Evolutionary conservation across 1,140 invertebrate species (phyloP).

Genomic region (Phortica variegata): DNA sequence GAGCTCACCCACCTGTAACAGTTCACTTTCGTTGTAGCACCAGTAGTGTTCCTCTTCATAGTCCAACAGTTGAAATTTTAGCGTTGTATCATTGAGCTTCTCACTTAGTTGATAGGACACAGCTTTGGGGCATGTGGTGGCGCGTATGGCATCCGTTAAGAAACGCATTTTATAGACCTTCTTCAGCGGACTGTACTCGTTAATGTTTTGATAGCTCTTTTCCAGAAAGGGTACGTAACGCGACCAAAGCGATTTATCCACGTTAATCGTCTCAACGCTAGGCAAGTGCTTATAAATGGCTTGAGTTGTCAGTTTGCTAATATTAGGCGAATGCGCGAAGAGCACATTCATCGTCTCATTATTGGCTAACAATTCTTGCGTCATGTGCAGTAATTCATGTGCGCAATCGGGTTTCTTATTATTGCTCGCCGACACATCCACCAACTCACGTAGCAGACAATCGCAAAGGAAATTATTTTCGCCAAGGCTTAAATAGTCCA

Average conservation of each 20-base stretch:
- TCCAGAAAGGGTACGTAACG: constrained; percentile 23
- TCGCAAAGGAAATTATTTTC: constrained; percentile 62
- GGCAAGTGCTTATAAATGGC: no score
- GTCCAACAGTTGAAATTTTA: constrained; percentile 49
- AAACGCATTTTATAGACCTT: constrained; percentile 29
- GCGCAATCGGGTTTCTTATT: constrained; percentile 38
- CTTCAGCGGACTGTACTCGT: constrained; percentile 21
- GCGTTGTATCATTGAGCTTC: constrained; percentile 10
- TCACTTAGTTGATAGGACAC: constrained; percentile 2
- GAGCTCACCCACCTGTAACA: constrained; percentile 30
- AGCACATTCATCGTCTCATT: constrained; percentile 11
- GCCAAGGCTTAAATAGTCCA: constrained; percentile 55
- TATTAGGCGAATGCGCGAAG: not conserved
- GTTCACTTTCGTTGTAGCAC: constrained; percentile 49
- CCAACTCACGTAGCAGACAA: constrained; percentile 58
- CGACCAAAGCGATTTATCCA: constrained; percentile 25
- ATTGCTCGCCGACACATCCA: constrained; percentile 51
- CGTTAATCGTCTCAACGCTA: not conserved
- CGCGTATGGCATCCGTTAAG: not conserved
- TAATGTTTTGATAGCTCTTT: constrained; percentile 31
- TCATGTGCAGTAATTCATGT: constrained; percentile 13
- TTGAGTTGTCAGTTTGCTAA: not conserved
- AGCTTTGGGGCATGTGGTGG: constrained; percentile 14
- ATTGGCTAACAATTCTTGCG: not conserved
- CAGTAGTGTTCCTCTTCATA: constrained; percentile 45